phyloP scores from a whole-genome alignment of 2,797 vertebrate species.

The Balearica regulorum region DNA sequence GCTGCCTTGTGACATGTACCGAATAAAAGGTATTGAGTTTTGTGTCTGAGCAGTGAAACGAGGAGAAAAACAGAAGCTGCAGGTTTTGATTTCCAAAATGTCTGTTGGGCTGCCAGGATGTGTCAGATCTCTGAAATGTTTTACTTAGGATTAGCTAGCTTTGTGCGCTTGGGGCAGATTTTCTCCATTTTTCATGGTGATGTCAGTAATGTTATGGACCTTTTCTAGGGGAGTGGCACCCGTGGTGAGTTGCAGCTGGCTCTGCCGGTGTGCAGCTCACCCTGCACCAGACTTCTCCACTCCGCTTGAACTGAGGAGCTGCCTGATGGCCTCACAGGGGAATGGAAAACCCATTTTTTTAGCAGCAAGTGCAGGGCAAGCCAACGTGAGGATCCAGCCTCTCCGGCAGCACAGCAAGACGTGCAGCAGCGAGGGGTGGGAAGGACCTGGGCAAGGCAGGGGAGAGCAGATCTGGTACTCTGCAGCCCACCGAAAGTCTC shows the following conservation, averaged over 20 bases:
- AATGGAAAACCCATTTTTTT: background rate
- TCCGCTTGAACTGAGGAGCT: background rate
- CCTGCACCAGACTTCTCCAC: background rate
- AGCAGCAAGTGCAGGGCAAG: rapidly evolving
- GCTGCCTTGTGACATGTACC: rapidly evolving
- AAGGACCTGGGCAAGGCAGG: rapidly evolving
- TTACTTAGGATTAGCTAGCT: background rate
- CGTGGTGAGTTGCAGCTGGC: background rate
- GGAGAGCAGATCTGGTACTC: background rate
- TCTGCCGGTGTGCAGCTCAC: background rate
- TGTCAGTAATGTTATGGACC: background rate
- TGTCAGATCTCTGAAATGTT: background rate
- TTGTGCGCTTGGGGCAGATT: background rate
- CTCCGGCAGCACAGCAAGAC: background rate
- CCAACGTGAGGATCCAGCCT: background rate
- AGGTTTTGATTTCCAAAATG: background rate
- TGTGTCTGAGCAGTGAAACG: background rate
- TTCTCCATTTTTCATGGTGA: background rate
- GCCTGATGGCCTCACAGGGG: rapidly evolving
- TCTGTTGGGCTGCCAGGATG: background rate
- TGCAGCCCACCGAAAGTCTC: background rate
- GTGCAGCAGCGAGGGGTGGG: rapidly evolving
- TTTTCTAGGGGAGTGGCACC: background rate
- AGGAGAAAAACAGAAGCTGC: background rate
- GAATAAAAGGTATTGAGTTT: background rate